Percentiles rank a stretch among this genome's conserved stretches.
These are phyloP conservation scores for Nerophis lumbriciformis DNA, from an alignment of 2,113 vertebrate genomes.

Conservation along the genomic window DNA sequence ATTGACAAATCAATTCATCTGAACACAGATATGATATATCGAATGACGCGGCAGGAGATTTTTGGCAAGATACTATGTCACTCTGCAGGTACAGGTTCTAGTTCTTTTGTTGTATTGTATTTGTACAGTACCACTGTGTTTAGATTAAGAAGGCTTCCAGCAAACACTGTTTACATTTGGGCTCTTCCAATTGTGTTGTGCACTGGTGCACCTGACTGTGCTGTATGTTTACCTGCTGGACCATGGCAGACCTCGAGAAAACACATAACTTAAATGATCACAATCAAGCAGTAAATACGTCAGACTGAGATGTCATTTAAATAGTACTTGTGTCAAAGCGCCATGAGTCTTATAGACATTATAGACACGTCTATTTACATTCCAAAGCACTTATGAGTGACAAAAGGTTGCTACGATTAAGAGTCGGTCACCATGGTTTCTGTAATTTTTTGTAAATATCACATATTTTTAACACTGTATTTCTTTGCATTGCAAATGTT, in stretches of 20 bases:
- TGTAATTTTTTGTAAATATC: neutral
- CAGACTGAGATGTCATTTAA: neutral
- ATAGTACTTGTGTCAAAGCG: neutral
- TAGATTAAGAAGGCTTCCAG: neutral
- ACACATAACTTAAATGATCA: neutral
- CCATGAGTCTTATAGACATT: neutral
- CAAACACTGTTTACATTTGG: conserved; percentile 23
- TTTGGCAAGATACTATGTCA: no score
- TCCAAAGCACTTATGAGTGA: neutral
- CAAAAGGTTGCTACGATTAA: neutral
- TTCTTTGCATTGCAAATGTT: neutral
- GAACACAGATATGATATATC: no score
- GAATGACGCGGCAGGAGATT: no score
- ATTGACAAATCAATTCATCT: no score
- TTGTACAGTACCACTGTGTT: conserved; percentile 1
- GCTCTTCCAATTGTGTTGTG: no score
- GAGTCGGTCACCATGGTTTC: neutral
- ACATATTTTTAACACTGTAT: neutral
- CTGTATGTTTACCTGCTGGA: neutral
- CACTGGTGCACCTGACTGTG: conserved; percentile 5
- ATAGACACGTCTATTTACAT: conserved; percentile 1
- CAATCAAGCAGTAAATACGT: neutral
- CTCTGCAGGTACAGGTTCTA: no score
- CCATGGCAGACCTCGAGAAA: neutral
- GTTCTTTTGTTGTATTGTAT: neutral